Percentiles rank a stretch among this genome's conserved stretches.
Evolutionary conservation across 2,797 vertebrate genomes (phyloP).

Genomic region (Mycteria americana): DNA sequence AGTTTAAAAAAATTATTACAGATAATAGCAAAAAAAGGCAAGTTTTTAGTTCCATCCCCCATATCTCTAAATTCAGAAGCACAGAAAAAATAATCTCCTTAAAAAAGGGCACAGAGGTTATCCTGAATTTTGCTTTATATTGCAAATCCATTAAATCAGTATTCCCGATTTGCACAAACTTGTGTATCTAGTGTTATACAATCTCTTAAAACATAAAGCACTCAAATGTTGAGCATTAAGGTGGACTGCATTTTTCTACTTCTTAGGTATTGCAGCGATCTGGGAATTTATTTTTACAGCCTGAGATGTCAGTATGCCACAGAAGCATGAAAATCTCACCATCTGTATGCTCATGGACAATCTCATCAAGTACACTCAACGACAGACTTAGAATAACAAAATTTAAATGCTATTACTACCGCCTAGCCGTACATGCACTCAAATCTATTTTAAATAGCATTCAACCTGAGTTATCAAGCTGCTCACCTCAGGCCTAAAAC

Average conservation of each 20-base stretch:
- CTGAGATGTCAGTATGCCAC: conserved; percentile 56
- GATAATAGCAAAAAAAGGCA: not conserved
- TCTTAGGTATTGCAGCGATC: conserved; percentile 53
- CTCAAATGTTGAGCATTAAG: not conserved
- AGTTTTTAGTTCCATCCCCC: not conserved
- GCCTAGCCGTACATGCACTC: not conserved
- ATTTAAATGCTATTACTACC: conserved; percentile 19
- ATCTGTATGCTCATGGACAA: conserved; percentile 72
- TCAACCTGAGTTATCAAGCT: not conserved
- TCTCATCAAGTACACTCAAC: conserved; percentile 51
- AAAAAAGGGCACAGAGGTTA: not conserved
- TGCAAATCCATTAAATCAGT: not conserved
- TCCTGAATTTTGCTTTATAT: not conserved
- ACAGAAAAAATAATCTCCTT: not conserved
- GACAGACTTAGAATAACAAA: conserved; percentile 56
- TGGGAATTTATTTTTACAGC: conserved; percentile 59
- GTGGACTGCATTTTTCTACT: conserved; percentile 22
- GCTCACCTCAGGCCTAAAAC: conserved; percentile 42
- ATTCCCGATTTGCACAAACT: not conserved
- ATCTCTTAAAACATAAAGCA: not conserved
- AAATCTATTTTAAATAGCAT: conserved; percentile 12
- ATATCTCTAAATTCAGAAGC: not conserved
- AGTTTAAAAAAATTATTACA: not conserved
- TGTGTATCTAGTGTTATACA: not conserved
- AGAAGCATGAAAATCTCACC: conserved; percentile 64